These are phyloP conservation scores for Perca fluviatilis DNA, from an alignment of 2,113 vertebrate genomes.

Conservation along the genomic window DNA sequence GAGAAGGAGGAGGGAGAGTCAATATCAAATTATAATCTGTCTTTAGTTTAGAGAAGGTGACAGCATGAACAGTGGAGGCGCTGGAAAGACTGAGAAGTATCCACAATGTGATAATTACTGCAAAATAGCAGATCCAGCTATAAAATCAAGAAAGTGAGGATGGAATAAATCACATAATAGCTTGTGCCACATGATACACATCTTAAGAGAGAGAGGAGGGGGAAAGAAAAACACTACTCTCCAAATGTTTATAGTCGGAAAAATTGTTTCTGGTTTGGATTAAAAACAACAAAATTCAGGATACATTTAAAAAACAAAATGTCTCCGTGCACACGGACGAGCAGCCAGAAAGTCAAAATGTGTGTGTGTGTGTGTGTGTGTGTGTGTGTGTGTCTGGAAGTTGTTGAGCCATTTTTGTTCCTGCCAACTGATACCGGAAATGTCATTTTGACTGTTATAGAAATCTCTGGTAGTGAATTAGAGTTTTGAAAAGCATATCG, in stretches of 20 bases:
- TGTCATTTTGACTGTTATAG: not conserved
- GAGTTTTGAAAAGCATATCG: not conserved
- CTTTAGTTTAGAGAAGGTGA: not conserved
- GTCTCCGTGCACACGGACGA: too few species aligned
- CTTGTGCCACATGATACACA: constrained; percentile 5
- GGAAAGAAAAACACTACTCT: not conserved
- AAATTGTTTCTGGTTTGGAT: constrained; percentile 11
- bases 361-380: too few species aligned
- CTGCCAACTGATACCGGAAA: not conserved
- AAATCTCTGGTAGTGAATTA: not conserved
- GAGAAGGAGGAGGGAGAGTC: not conserved
- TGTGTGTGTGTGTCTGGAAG: not conserved
- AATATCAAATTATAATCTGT: constrained; percentile 7
- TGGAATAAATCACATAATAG: constrained; percentile 20
- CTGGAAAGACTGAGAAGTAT: constrained; percentile 30
- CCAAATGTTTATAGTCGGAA: not conserved
- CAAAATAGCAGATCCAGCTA: constrained; percentile 14
- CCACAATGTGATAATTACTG: constrained; percentile 36
- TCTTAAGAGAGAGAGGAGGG: not conserved
- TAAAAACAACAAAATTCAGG: constrained; percentile 5
- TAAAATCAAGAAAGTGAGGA: not conserved
- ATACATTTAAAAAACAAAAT: not conserved
- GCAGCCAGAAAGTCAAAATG: too few species aligned
- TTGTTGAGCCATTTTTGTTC: not conserved
- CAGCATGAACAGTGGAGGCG: not conserved